Conservation (phyloP, 2,113 vertebrate genomes). For the Parus major region DNA sequence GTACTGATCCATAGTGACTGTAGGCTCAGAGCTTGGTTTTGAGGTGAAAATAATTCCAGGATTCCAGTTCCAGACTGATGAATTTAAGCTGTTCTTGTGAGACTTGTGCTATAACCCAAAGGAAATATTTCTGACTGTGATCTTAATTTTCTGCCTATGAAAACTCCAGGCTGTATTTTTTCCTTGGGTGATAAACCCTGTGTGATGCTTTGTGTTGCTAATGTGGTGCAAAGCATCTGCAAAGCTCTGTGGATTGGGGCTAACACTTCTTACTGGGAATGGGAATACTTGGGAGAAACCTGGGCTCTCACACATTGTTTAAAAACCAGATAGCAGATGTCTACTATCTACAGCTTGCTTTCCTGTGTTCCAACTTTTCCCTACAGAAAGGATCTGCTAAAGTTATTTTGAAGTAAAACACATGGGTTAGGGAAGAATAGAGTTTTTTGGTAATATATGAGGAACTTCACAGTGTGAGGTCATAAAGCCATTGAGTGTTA, state of each 20-base stretch:
- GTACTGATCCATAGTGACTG: neutral
- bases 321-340: neutral
- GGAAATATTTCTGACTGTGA: neutral
- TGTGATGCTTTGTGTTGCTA: neutral
- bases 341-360: neutral
- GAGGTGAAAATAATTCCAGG: neutral
- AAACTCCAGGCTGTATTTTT: neutral
- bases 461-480: neutral
- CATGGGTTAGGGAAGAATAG: neutral
- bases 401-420: neutral
- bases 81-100: neutral
- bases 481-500: neutral
- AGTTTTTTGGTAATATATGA: neutral
- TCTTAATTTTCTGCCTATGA: neutral
- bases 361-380: neutral
- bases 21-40: neutral
- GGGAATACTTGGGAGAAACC: neutral
- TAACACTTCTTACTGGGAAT: neutral
- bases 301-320: neutral
- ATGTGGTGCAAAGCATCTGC: neutral
- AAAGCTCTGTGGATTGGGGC: neutral
- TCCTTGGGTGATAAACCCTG: neutral
- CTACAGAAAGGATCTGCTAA: neutral
- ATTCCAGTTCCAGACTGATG: neutral
- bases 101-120: neutral